phyloP scores from a whole-genome alignment of 2,888 invertebrate genomes.

The Epinotia ramella region DNA sequence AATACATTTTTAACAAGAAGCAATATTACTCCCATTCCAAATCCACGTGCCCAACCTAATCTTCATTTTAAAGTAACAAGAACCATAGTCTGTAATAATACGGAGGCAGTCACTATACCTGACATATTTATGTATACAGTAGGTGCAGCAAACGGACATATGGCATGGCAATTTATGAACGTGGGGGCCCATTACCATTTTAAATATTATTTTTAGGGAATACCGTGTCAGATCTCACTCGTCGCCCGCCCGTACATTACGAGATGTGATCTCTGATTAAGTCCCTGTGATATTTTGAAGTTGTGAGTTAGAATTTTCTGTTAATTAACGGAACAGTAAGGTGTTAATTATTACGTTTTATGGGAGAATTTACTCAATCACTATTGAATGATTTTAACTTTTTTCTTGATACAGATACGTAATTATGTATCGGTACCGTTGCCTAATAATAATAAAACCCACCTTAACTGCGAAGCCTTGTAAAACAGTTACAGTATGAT shows the following conservation, averaged over 20 bases:
- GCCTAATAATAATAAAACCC: too few relatives aligned
- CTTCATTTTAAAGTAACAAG: constrained; percentile 36
- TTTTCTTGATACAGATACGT: neutral
- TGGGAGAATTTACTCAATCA: constrained; percentile 14
- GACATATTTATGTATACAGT: constrained; percentile 85
- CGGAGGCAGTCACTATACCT: constrained; percentile 77
- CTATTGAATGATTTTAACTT: neutral
- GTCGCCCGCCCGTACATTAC: constrained; percentile 80
- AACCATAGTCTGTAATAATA: constrained; percentile 56
- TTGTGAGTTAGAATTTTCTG: constrained; percentile 71
- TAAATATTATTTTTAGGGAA: constrained; percentile 86
- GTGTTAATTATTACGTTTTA: constrained; percentile 53
- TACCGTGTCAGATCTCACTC: constrained; percentile 85
- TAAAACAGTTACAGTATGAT: too few relatives aligned
- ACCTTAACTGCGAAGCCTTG: too few relatives aligned
- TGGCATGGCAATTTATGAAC: constrained; percentile 84
- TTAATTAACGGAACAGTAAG: constrained; percentile 76
- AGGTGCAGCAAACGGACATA: constrained; percentile 83
- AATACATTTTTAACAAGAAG: constrained; percentile 20
- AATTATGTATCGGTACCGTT: too few relatives aligned
- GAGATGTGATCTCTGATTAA: constrained; percentile 85
- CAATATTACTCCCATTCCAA: neutral
- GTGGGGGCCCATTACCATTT: constrained; percentile 84
- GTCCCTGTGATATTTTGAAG: constrained; percentile 75
- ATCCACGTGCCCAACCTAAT: constrained; percentile 22